Conservation (phyloP, 2,797 vertebrate genomes). For the Darevskia mixta region DNA sequence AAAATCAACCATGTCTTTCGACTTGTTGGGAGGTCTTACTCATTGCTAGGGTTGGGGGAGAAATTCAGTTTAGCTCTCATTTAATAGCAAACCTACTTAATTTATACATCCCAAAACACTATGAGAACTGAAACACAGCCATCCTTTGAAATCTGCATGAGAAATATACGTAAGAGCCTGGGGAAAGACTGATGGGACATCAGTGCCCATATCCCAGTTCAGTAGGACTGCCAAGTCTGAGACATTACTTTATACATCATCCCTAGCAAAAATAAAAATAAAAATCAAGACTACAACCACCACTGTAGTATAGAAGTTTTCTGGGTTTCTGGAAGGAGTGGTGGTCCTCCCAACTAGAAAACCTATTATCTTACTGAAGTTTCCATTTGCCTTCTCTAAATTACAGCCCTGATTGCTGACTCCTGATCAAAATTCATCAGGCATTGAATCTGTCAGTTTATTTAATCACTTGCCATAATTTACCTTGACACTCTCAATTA, state of each 20-base stretch:
- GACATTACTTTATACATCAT: background rate
- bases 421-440: conserved; percentile 52
- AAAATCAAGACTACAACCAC: rapidly evolving
- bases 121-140: too few relatives aligned
- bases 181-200: background rate
- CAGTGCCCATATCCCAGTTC: background rate
- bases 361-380: conserved; percentile 60
- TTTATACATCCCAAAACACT: too few relatives aligned
- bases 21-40: conserved; percentile 67
- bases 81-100: too few relatives aligned
- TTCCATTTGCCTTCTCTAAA: conserved; percentile 53
- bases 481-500: conserved; percentile 71
- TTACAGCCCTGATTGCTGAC: conserved; percentile 54
- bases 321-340: background rate
- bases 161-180: too few relatives aligned
- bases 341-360: conserved; percentile 36
- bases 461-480: conserved; percentile 72
- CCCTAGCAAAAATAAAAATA: background rate
- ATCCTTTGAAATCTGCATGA: too few relatives aligned
- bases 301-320: conserved; percentile 7
- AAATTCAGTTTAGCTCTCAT: too few relatives aligned
- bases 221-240: background rate
- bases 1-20: conserved; percentile 69
- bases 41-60: too few relatives aligned
- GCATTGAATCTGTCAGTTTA: conserved; percentile 64